Evolutionary conservation across 2,797 vertebrate species (phyloP), one percentile per base, ranked within the genome.

Genomic region (Malacoctenus gilli): DNA sequence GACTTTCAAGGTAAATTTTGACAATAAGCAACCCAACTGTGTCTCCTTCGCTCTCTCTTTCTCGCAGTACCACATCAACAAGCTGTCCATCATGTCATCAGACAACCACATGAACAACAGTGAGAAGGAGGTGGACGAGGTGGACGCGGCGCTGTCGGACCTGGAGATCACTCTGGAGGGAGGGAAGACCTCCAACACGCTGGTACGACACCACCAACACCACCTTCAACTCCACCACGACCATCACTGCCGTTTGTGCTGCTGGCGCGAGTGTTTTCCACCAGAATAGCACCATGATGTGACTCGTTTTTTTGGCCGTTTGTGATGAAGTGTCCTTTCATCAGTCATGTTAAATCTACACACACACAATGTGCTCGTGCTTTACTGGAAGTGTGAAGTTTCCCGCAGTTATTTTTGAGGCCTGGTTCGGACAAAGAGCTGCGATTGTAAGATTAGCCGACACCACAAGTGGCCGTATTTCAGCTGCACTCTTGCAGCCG

Each of bases 21-120:
- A n/a, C n/a, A n/a, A n/a, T n/a, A n/a, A n/a, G n/a, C n/a, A 55
- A 71, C n/a, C 15, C 8, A 2, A 3, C 6, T 8, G 9, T 62
- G 0, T 32, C 30, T 32, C 30, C 52, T 5, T 59, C 14, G 72
- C 4, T 55, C 23, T 53, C 18, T 21, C 71, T 18, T 64, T 31
- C 11, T n/a, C 47, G 19, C 90, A 99, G 97, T 99, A 99, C 84
- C 97, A 99, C 88, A 96, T 99, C 94, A 99, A 99, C 87, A 99
- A 99, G 84, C 89, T 99, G 77, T 99, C 97, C 4, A 95, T 98
- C 92, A 98, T 98, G 96, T 96, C 97, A 3, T 95, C 96, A 22
- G 97, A 99, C 83, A 97, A 98, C 86, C 97, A 99, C 87, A 92
- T 98, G 90, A 99, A 99, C 85, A 96, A 98, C 93, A 98, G 96